Base-by-base conservation (phyloP, 2,888 invertebrate species). In the Heliconius ethilla region DNA sequence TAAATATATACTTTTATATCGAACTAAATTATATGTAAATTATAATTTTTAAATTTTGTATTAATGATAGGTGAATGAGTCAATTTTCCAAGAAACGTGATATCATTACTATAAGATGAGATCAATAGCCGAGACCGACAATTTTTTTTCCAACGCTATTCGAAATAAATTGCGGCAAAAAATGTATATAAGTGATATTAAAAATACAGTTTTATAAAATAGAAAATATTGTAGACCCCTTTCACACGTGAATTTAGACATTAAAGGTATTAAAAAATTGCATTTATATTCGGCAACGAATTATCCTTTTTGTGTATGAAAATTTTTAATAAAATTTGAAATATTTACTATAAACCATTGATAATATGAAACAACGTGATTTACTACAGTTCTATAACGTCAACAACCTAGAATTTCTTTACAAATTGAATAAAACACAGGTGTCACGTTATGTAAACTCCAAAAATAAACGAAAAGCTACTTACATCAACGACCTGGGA, bases 381-480 rank as follows among this genome's bases (percentile, higher is more conserved):
- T 63, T 29, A 45, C 73, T 45, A 66, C n/a, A 74, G 62, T 25
- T 74, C 45, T 72, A 69, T 73, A 45, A 55, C 29, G 72, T 62
- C 77, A 69, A 77, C 80, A 76, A 79, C 77, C 82, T 80, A 75
- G 77, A 85, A 86, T 87, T 87, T 89, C 85, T 88, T 86, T 86
- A 86, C 84, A 89, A 86, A 89, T 89, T 83, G 81, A 82, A 84
- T 86, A 88, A 91, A 88, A 91, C 89, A 89, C 91, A 93, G 91
- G 92, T 93, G 92, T 92, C 92, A 91, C 86, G 93, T 94, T 94
- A 94, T 92, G 90, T 94, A 94, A 93, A 94, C 91, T 90, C 90
- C 89, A 83, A 92, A 93, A 92, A 91, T 92, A 91, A 91, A 90
- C 86, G 82, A 88, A 88, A 86, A 82, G 83, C 83, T 92, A 94